A percentile compares a stretch with the other conserved stretches of the same genome.
phyloP scores from a whole-genome alignment of 2,113 vertebrate genomes.

The Accipiter virgatus region DNA sequence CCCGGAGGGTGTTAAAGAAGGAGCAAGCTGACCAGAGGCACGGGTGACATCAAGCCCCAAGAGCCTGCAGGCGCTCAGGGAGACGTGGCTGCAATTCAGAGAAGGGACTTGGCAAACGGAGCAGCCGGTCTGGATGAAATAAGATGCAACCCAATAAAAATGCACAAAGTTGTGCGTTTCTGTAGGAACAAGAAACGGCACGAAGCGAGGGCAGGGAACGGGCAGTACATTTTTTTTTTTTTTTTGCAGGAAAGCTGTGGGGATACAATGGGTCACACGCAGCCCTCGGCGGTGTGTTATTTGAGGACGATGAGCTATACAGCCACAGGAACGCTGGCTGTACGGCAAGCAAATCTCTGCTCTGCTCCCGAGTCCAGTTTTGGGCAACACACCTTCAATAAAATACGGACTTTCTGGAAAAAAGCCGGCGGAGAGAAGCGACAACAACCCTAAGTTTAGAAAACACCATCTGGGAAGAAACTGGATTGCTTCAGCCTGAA shows the following conservation, averaged over 20 bases:
- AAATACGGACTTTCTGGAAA: not conserved
- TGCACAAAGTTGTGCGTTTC: not conserved
- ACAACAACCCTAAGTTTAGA: not conserved
- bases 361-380: not conserved
- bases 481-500: not conserved
- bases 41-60: not conserved
- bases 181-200: not conserved
- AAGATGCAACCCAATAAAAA: slow-evolving; percentile 1
- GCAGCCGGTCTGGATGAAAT: not conserved
- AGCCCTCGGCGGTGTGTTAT: not conserved
- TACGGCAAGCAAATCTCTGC: not conserved
- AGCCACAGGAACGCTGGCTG: not conserved
- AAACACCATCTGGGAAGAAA: not conserved
- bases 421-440: rapidly evolving
- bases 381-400: not conserved
- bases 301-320: not conserved
- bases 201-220: not conserved
- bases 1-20: not conserved
- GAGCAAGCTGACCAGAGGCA: not conserved
- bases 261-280: not conserved
- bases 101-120: not conserved
- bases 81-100: slow-evolving; percentile 15
- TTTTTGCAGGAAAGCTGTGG: not conserved
- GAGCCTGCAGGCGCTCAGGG: not conserved
- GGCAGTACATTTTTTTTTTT: not conserved